Base-by-base conservation (phyloP, 2,797 vertebrate genomes). In the Eleutherodactylus coqui region DNA sequence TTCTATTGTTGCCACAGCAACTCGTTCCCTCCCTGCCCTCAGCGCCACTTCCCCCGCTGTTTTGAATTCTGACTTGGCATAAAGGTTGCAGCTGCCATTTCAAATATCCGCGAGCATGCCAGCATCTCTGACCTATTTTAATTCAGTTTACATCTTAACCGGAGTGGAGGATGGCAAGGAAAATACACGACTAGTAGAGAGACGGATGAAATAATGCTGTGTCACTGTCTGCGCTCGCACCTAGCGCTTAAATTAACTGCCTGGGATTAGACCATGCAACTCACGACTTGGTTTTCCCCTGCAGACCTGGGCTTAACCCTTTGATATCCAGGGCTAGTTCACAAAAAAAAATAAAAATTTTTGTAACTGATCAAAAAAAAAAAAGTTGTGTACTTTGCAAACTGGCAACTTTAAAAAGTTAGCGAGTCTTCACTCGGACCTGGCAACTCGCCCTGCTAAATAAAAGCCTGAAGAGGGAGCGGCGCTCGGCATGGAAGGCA, bases 21-120 rank as follows among this genome's bases (percentile, higher is more conserved):
- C 38, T 27, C 29, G 41, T 76, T 69, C 70, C 43, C 79, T 85
- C 88, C 41, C 64, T 82, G 82, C 88, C 73, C 85, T 87, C 86
- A 41, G 88, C 80, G 87, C 64, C 85, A 83, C 53, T 88, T 62
- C 67, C 64, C 84, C 62, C 55, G 89, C 79, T 85, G 87, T 43
- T 83, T 83, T 72, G 85, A 73, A 86, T 83, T 83, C 75, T 78
- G 85, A 87, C 45, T 67, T 83, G 85, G 85, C 85, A 87, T 78
- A 83, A 83, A 82, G 53, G 84, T 62, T 58, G 79, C 60, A 89
- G 88, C 82, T 84, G 86, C 36, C 85, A 90, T 88, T 89, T 87
- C 58, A 90, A 89, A 89, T 67, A 75, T 88, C 60, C 38, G 79
- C 81, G 49, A 88, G 84, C 80, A 60, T 49, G 80, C 80, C 80